phyloP scores from a whole-genome alignment of 2,797 vertebrate genomes.

The Columba guinea region DNA sequence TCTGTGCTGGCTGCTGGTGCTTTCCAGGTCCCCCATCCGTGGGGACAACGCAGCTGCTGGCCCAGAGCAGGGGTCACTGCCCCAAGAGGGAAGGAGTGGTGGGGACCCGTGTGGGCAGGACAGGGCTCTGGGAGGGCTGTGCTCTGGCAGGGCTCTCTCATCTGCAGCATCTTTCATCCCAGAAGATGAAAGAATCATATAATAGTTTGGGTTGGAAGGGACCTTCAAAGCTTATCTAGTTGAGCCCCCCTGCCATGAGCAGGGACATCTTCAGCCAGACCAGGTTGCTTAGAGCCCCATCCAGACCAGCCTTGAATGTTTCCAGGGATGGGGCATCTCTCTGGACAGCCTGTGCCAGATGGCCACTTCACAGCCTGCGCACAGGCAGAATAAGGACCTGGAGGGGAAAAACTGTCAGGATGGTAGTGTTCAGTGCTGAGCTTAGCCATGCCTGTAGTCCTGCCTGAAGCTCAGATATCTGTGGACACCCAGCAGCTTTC shows the following conservation, averaged over 20 bases:
- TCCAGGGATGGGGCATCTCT: too few relatives aligned
- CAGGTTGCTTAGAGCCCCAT: too few relatives aligned
- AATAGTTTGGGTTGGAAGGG: too few relatives aligned
- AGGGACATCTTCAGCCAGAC: too few relatives aligned
- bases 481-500: not conserved
- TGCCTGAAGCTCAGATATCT: not conserved
- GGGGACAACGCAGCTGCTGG: not conserved
- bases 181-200: not conserved
- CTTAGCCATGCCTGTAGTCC: not conserved
- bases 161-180: not conserved
- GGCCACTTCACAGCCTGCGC: not conserved
- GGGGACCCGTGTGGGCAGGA: not conserved
- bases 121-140: not conserved
- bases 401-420: not conserved
- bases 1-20: accelerated
- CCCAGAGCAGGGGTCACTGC: not conserved
- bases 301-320: too few relatives aligned
- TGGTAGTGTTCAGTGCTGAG: not conserved
- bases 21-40: not conserved
- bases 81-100: not conserved
- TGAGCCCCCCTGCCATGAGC: too few relatives aligned
- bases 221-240: too few relatives aligned
- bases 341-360: not conserved
- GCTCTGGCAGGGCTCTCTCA: not conserved
- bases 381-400: not conserved